These are phyloP conservation scores for Etheostoma perlongum DNA, from an alignment of 2,797 vertebrate genomes.

Conservation along the genomic window DNA sequence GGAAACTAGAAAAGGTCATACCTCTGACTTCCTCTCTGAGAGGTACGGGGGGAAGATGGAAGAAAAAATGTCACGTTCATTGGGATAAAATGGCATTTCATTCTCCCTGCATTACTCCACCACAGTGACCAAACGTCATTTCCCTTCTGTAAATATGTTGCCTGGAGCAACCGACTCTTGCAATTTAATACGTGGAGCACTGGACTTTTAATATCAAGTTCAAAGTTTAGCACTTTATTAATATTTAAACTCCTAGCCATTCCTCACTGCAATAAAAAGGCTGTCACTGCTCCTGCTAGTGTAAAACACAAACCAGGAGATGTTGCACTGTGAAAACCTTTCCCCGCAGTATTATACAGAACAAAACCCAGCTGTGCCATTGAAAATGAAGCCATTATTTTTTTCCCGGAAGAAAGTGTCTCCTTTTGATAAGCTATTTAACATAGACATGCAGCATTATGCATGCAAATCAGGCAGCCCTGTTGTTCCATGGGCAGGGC, in stretches of 20 bases:
- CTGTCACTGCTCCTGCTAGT: slow-evolving; percentile 6
- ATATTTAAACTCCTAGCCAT: slow-evolving; percentile 51
- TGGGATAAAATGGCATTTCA: slow-evolving; percentile 75
- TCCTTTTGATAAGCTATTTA: slow-evolving; percentile 69
- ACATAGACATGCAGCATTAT: slow-evolving; percentile 65
- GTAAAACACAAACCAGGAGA: slow-evolving; percentile 36
- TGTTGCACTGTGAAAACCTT: slow-evolving; percentile 20
- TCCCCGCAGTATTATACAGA: slow-evolving; percentile 9
- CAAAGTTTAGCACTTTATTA: slow-evolving; percentile 60
- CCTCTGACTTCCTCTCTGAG: slow-evolving; percentile 70
- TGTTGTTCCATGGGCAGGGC: slow-evolving; percentile 31
- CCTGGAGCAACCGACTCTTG: slow-evolving; percentile 52
- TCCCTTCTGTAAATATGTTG: slow-evolving; percentile 55
- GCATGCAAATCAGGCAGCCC: slow-evolving; percentile 73
- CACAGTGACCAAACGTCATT: slow-evolving; percentile 63
- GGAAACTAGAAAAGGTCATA: slow-evolving; percentile 83
- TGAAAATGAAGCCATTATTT: slow-evolving; percentile 41
- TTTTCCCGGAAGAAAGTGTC: slow-evolving; percentile 50
- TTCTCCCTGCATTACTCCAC: slow-evolving; percentile 40
- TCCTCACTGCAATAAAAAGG: slow-evolving; percentile 27
- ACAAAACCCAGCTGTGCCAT: slow-evolving; percentile 29
- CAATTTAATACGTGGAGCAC: slow-evolving; percentile 55
- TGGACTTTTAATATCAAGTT: slow-evolving; percentile 63
- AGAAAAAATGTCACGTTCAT: slow-evolving; percentile 67
- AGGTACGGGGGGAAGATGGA: slow-evolving; percentile 59